Evolutionary conservation across 2,113 vertebrate species (phyloP).

Genomic region (Anoplopoma fimbria): DNA sequence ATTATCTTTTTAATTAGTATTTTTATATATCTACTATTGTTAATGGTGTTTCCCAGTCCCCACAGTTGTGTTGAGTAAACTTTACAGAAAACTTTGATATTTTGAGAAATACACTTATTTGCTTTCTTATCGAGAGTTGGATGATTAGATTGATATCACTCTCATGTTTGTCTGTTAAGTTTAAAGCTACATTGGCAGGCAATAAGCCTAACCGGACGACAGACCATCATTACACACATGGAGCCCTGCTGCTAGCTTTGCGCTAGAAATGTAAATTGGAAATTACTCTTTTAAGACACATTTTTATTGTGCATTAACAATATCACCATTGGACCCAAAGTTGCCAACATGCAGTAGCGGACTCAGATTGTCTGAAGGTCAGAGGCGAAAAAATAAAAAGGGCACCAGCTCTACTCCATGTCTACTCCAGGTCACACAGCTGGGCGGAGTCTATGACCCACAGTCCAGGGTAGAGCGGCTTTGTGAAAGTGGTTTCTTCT

Average conservation of each 20-base stretch:
- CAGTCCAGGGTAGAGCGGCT: slow-evolving; percentile 4
- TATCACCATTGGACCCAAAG: too few species aligned
- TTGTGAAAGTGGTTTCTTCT: background rate
- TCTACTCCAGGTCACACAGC: slow-evolving; percentile 16
- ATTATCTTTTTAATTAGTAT: too few species aligned
- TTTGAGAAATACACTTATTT: background rate
- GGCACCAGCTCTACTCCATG: background rate
- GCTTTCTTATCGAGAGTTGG: background rate
- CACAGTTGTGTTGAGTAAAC: background rate
- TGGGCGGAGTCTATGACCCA: background rate
- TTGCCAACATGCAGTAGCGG: background rate
- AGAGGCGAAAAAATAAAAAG: background rate
- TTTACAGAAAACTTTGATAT: too few species aligned
- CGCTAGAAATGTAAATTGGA: too few species aligned
- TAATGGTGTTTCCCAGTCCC: background rate
- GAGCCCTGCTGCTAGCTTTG: too few species aligned
- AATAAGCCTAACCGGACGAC: too few species aligned
- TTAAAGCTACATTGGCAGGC: background rate
- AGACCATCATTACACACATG: too few species aligned
- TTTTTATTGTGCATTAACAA: too few species aligned
- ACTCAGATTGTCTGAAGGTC: background rate
- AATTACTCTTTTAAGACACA: too few species aligned
- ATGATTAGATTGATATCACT: background rate
- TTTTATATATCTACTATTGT: background rate
- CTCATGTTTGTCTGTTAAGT: background rate